Evolutionary conservation across 2,797 vertebrate genomes (phyloP), one percentile per base, ranked within the genome.

Genomic region (Cynodonichthys magdalenae): DNA sequence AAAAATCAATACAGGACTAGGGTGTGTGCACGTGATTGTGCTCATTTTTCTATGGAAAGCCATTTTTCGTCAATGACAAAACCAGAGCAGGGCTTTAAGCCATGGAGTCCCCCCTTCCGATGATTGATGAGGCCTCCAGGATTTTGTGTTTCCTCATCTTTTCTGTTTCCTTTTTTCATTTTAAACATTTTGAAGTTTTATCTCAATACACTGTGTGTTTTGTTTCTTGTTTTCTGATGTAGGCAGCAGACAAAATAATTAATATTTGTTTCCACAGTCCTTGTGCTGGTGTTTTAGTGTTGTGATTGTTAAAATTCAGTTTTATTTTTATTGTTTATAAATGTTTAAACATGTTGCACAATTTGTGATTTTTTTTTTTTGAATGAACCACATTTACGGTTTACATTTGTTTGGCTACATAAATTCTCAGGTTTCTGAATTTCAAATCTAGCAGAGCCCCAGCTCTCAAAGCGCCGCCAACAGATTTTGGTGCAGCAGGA

Each of bases 61-160:
- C 81, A 88, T 91, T 91, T 93, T 92, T 88, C 74, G 82, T 92
- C 90, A 88, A 82, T 88, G 89, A 88, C 90, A 91, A 92, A 92
- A 88, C 79, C 81, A 75, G 86, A 91, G 88, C 85, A 85, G 80
- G 78, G 84, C 91, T 90, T 86, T 71, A 75, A 90, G 87, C 85
- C 63, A 83, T 45, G 68, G 79, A 87, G 77, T 82, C 46, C 51
- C 42, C 64, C 36, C 59, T 51, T 31, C 53, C 50, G 69, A 69
- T 86, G 87, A 87, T 84, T 89, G 91, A 92, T 91, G 87, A 89
- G 71, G 57, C 67, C 72, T 84, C 71, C 63, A 78, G 69, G 82
- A 87, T 87, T 89, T 77, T 80, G 59, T 81, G 60, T 83, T 80
- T 66, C 68, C 80, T 78, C 81, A 39, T 55, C 56, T 48, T 60